These are phyloP conservation scores for Eulemur rubriventer DNA, from an alignment of 2,797 vertebrate species.

Conservation along the genomic window DNA sequence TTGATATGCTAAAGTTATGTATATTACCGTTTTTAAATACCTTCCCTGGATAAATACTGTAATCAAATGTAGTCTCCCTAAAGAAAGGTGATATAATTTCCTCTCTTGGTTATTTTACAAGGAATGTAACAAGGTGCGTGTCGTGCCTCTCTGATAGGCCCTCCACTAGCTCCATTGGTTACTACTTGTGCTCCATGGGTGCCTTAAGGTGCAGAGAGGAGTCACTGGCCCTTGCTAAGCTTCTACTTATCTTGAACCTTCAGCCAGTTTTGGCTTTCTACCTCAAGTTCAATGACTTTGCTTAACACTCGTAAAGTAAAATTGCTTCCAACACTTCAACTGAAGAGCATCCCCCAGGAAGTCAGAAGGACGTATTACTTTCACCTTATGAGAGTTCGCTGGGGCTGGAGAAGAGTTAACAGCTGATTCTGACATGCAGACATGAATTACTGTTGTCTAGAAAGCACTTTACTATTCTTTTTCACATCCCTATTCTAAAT, in stretches of 20 bases:
- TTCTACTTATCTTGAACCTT: not conserved
- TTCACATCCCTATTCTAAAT: not conserved
- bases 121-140: not conserved
- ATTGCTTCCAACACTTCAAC: not conserved
- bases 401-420: not conserved
- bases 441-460: not conserved
- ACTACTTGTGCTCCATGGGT: not conserved
- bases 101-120: conserved; percentile 1
- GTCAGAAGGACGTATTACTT: not conserved
- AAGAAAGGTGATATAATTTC: not conserved
- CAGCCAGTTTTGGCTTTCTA: not conserved
- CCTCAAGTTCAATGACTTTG: not conserved
- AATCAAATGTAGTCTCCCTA: conserved; percentile 39
- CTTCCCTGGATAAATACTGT: conserved; percentile 25
- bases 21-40: conserved; percentile 54
- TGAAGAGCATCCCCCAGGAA: not conserved
- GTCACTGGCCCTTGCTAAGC: not conserved
- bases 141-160: not conserved
- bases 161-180: not conserved
- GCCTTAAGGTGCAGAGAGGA: not conserved
- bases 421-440: not conserved
- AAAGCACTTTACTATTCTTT: not conserved
- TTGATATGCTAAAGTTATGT: conserved; percentile 64
- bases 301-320: not conserved
- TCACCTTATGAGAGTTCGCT: not conserved